phyloP scores from a whole-genome alignment of 2,113 vertebrate genomes.

The Corydoras maculifer region DNA sequence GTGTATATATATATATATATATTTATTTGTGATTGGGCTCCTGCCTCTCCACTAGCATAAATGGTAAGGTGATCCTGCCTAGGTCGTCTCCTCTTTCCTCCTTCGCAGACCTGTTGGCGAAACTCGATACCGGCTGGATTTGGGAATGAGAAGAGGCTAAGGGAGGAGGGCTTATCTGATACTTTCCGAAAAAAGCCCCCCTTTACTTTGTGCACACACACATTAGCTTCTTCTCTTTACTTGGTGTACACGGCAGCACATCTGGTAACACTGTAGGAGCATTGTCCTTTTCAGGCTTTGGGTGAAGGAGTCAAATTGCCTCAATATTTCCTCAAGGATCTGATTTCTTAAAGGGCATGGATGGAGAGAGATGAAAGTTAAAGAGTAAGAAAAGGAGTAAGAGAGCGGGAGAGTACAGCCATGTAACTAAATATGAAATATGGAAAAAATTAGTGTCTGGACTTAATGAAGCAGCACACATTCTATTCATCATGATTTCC shows the following conservation, averaged over 20 bases:
- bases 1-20: conserved; percentile 45
- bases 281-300: conserved; percentile 84
- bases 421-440: conserved; percentile 54
- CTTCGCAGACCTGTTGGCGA: conserved; percentile 90
- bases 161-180: conserved; percentile 84
- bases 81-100: conserved; percentile 78
- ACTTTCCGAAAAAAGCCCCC: conserved; percentile 75
- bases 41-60: conserved; percentile 91
- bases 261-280: conserved; percentile 96
- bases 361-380: conserved; percentile 47
- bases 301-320: conserved; percentile 76
- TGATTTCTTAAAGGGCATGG: conserved; percentile 82
- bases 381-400: conserved; percentile 28
- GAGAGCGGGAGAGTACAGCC: conserved; percentile 37
- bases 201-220: conserved; percentile 23
- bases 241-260: conserved; percentile 83
- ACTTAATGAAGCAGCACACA: conserved; percentile 58
- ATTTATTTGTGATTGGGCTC: conserved; percentile 61
- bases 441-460: conserved; percentile 56
- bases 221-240: conserved; percentile 73
- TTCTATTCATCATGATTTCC: conserved; percentile 52
- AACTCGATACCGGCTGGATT: conserved; percentile 88
- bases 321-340: conserved; percentile 87
- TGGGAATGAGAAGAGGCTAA: conserved; percentile 74
- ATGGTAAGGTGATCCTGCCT: conserved; percentile 85